Evolutionary conservation across 2,888 invertebrate genomes (phyloP).

Genomic region (Drosophila differens): DNA sequence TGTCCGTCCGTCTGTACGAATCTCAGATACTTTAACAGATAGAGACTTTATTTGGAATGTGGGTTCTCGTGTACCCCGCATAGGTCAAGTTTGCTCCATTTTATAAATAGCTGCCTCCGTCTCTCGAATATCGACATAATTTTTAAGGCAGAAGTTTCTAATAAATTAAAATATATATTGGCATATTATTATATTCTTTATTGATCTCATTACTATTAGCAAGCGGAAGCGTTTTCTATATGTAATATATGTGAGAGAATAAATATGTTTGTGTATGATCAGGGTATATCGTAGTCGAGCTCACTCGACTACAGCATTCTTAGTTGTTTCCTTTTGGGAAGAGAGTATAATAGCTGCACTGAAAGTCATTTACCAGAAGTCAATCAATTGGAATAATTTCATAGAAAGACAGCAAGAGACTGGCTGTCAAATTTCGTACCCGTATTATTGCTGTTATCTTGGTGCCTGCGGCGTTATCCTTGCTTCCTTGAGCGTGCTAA

Average conservation of each 20-base stretch:
- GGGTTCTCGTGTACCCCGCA: too few relatives aligned
- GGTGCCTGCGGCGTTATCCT: conserved; percentile 27
- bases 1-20: not conserved
- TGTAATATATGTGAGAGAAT: too few relatives aligned
- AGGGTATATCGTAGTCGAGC: not conserved
- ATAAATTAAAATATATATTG: not conserved
- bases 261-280: not conserved
- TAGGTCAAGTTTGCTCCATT: too few relatives aligned
- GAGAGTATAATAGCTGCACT: conserved; percentile 39
- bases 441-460: not conserved
- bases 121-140: not conserved
- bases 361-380: conserved; percentile 67
- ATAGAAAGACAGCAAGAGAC: conserved; percentile 8
- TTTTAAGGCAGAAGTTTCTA: not conserved
- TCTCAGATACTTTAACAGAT: not conserved
- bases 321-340: not conserved
- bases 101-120: too few relatives aligned
- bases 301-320: not conserved
- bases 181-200: not conserved
- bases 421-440: not conserved
- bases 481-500: conserved; percentile 19
- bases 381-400: conserved; percentile 69
- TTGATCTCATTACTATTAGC: not conserved
- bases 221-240: too few relatives aligned
- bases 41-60: not conserved